Conservation (phyloP, 2,888 invertebrate genomes). For the Crocallis elinguaria region DNA sequence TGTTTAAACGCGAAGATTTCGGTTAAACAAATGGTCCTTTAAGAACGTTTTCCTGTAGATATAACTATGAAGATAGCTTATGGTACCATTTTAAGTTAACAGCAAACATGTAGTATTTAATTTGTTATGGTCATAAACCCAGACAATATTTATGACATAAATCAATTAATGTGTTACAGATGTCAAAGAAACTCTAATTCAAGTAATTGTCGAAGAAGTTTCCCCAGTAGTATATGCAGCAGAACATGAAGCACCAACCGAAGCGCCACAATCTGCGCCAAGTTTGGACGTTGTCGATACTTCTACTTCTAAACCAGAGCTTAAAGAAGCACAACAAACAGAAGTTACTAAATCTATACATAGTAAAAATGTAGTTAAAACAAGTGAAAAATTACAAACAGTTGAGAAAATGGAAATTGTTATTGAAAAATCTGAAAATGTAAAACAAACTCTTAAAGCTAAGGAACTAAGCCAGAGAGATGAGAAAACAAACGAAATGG, state of each 20-base stretch:
- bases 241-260: slow-evolving; percentile 6
- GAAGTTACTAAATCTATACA: background rate
- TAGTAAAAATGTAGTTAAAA: background rate
- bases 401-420: background rate
- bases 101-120: too few species aligned
- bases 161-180: background rate
- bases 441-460: background rate
- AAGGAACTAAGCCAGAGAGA: background rate
- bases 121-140: too few species aligned
- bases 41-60: too few species aligned
- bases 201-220: slow-evolving; percentile 16
- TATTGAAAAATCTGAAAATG: background rate
- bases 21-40: too few species aligned
- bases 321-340: slow-evolving; percentile 14
- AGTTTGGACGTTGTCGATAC: slow-evolving; percentile 26
- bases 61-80: too few species aligned
- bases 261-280: background rate
- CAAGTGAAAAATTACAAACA: background rate
- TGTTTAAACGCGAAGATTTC: too few species aligned
- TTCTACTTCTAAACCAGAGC: slow-evolving; percentile 17
- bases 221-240: too few species aligned
- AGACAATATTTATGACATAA: too few species aligned
- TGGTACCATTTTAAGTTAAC: too few species aligned
- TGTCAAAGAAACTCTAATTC: background rate
- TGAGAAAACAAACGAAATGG: background rate